These are phyloP conservation scores for Potorous gilbertii DNA, from an alignment of 2,797 vertebrate species.

Conservation along the genomic window DNA sequence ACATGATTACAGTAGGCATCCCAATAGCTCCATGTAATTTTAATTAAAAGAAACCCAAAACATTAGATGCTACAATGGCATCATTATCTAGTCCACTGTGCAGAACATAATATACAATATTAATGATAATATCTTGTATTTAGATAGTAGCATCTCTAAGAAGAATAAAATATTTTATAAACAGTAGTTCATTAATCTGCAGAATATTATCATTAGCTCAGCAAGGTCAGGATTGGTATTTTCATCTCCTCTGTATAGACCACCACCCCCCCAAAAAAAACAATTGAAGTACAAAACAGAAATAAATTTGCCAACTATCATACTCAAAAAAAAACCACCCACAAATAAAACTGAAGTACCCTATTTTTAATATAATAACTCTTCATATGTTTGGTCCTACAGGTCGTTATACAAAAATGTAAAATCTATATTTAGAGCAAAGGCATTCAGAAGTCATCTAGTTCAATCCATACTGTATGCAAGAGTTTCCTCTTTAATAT, in stretches of 20 bases:
- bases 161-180: slow-evolving; percentile 61
- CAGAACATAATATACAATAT: slow-evolving; percentile 5
- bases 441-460: not conserved
- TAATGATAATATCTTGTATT: slow-evolving; percentile 41
- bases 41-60: slow-evolving; percentile 79
- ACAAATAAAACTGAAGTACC: not conserved
- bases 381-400: not conserved
- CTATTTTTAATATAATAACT: slow-evolving; percentile 15
- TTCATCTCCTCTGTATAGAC: slow-evolving; percentile 22
- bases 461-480: not conserved
- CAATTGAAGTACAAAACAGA: not conserved
- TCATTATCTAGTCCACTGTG: slow-evolving; percentile 56
- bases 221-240: slow-evolving; percentile 23
- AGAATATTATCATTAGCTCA: not conserved
- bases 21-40: slow-evolving; percentile 77
- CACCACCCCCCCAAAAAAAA: not conserved
- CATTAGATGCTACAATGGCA: slow-evolving; percentile 56
- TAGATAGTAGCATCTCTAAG: slow-evolving; percentile 50
- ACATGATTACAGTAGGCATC: slow-evolving; percentile 67
- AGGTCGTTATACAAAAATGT: slow-evolving; percentile 29
- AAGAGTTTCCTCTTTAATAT: not conserved
- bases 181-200: slow-evolving; percentile 54
- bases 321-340: slow-evolving; percentile 11
- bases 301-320: slow-evolving; percentile 49
- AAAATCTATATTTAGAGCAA: not conserved